Conservation (phyloP, 2,797 vertebrate genomes). For the Aplochiton taeniatus region DNA sequence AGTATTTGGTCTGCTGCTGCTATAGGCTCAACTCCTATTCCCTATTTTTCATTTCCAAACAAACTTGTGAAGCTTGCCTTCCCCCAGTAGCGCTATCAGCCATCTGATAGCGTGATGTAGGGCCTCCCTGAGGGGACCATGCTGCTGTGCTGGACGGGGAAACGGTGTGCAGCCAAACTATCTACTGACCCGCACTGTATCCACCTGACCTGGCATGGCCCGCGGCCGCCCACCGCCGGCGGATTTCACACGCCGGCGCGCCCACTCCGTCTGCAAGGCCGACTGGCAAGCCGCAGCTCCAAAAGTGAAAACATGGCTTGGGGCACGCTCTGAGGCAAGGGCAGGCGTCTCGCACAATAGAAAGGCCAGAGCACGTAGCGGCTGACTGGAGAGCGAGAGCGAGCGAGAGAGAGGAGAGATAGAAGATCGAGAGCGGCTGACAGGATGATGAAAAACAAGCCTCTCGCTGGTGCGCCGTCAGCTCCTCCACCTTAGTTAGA, state of each 20-base stretch:
- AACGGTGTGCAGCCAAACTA: not conserved
- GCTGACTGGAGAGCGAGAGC: not conserved
- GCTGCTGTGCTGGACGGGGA: not conserved
- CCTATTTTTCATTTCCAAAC: no score
- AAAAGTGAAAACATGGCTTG: not conserved
- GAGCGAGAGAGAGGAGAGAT: not conserved
- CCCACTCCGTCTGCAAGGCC: not conserved
- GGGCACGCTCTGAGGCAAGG: not conserved
- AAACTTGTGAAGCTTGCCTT: no score
- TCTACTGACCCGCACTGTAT: not conserved
- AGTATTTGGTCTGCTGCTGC: no score
- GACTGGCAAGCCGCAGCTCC: not conserved
- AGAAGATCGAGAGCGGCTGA: conserved; percentile 5
- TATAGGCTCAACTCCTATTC: no score
- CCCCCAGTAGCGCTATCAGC: not conserved
- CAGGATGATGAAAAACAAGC: conserved; percentile 20
- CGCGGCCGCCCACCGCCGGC: not conserved
- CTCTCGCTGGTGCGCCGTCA: conserved; percentile 13
- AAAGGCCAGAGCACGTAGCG: not conserved
- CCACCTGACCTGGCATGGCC: conserved; percentile 2
- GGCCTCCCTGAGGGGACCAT: not conserved
- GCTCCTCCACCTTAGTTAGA: conserved; percentile 1
- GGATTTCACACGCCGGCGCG: conserved; percentile 5
- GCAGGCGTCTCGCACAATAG: not conserved
- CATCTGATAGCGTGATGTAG: not conserved